Percentiles rank a stretch among this genome's conserved stretches.
These are phyloP conservation scores for Tragelaphus oryx DNA, from an alignment of 2,797 vertebrate genomes.

Conservation along the genomic window DNA sequence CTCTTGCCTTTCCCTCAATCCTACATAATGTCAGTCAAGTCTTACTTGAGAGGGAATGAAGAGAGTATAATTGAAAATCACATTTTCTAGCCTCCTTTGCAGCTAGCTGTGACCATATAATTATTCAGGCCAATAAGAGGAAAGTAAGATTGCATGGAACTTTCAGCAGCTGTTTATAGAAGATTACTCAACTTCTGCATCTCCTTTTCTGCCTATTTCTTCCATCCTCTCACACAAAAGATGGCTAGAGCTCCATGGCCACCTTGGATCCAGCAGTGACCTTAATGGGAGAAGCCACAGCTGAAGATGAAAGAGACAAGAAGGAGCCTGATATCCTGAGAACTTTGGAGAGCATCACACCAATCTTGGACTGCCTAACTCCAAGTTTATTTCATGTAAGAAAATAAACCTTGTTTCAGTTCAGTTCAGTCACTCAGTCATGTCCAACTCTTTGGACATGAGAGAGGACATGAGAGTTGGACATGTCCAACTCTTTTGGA, in stretches of 20 bases:
- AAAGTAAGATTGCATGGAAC: background rate
- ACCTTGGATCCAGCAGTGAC: background rate
- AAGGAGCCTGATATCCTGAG: background rate
- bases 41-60: background rate
- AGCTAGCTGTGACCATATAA: background rate
- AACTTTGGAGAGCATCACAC: background rate
- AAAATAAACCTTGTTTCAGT: background rate
- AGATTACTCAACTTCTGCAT: background rate
- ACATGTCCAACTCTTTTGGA: too few relatives aligned
- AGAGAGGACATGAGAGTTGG: too few relatives aligned
- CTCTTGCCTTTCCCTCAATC: background rate
- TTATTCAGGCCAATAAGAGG: background rate
- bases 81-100: background rate
- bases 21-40: background rate
- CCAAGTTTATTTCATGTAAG: background rate
- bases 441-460: too few relatives aligned
- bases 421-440: too few relatives aligned
- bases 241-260: background rate
- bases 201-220: background rate
- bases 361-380: background rate
- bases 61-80: background rate
- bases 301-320: background rate
- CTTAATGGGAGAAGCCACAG: background rate
- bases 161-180: background rate
- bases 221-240: background rate